Base-by-base conservation (phyloP, 2,888 invertebrate genomes). In the Leptinotarsa peninsularis region DNA sequence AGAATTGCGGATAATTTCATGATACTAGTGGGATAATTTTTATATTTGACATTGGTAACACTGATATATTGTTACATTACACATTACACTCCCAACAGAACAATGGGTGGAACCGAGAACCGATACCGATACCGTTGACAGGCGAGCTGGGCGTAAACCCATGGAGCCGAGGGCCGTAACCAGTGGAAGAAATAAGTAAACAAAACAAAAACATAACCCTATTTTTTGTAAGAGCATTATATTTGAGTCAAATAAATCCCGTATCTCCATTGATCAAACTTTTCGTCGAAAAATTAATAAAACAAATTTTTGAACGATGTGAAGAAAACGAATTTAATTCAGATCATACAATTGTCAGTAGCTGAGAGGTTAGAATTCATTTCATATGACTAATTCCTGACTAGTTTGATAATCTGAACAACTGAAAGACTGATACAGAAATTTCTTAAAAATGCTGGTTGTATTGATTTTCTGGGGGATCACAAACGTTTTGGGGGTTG, bases 361-460 rank as follows among this genome's bases (percentile, higher is more conserved):
- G 18, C 7, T 18, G 2, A 70, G 43, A 70, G 58, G 49, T 70
- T 58, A 70, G 21, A 43, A 54, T 54, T 63, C 3, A 43, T 43
- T 43, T 69, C 60, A 54, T 27, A 74, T 71, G 66, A 71, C 58
- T 52, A 71, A 66, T 74, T 17, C 66, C 17, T 70, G 14, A 43
- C 43, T 18, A 63, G 49, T 52, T 18, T 70, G 56, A 70, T 49
- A 33, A 21, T 54, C 58, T 58, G 70, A 43, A 67, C 49, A 58
- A 67, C n/a, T 27, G 10, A 14, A 80, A 80, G 76, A 79, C 79
- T 79, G 79, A 77, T 72, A 71, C 75, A 73, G 49, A 4, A 18
- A 71, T 63, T 33, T 21, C 72, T 63, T 4, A 58, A 78, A 73
- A 58, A 78, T 72, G 76, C 68, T 79, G 60, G 52, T 75, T 23